Percentiles rank a stretch among this genome's conserved stretches.
Evolutionary conservation across 2,888 invertebrate genomes (phyloP).

Genomic region (Aleiodes leptofemur): DNA sequence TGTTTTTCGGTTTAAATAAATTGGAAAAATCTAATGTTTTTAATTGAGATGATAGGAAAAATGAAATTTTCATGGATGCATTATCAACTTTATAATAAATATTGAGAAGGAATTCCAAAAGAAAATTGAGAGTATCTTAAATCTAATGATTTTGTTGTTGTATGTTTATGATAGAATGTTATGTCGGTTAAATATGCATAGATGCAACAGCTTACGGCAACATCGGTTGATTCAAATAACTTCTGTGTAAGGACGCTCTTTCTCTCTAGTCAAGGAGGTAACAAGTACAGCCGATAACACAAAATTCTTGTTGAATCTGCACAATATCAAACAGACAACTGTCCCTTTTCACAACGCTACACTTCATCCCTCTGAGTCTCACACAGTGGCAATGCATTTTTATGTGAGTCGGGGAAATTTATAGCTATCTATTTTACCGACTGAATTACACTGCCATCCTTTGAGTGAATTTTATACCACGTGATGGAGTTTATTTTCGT

Average conservation of each 20-base stretch:
- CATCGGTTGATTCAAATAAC: constrained; percentile 33
- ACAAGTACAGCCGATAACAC: constrained; percentile 17
- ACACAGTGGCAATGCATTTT: constrained; percentile 27
- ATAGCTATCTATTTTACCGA: constrained; percentile 24
- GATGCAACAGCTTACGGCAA: constrained; percentile 45
- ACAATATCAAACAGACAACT: constrained; percentile 18
- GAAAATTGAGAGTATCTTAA: neutral
- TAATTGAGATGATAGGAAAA: too few species aligned
- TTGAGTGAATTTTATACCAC: constrained; percentile 1
- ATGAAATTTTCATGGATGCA: too few species aligned
- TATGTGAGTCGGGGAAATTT: neutral
- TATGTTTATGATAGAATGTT: constrained; percentile 14
- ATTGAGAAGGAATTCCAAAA: neutral
- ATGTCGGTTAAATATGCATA: constrained; percentile 30
- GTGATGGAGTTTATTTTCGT: neutral
- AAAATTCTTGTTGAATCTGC: constrained; percentile 11
- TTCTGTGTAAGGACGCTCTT: constrained; percentile 28
- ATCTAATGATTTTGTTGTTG: neutral
- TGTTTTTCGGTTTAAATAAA: neutral
- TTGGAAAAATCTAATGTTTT: neutral
- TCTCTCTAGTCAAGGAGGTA: constrained; percentile 23
- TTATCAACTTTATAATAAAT: too few species aligned
- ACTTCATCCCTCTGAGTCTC: neutral
- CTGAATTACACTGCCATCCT: constrained; percentile 11
- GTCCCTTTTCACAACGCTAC: constrained; percentile 10